phyloP scores from a whole-genome alignment of 2,797 vertebrate genomes.

The Valencia hispanica region DNA sequence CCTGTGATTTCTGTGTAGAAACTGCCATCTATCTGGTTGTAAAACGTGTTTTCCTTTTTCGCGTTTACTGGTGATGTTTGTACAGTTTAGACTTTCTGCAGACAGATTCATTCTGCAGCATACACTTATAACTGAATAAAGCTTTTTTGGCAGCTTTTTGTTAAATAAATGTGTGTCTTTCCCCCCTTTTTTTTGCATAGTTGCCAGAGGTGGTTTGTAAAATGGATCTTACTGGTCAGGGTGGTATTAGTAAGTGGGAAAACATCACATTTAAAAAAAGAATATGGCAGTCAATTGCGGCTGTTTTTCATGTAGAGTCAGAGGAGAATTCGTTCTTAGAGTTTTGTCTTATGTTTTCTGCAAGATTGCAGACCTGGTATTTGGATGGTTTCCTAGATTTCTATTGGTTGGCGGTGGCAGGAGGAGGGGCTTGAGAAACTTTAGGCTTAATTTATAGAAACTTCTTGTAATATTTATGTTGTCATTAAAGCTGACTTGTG shows the following conservation, averaged over 20 bases:
- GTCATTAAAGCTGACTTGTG: neutral
- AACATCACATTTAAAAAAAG: neutral
- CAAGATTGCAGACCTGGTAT: neutral
- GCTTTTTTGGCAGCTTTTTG: slow-evolving; percentile 82
- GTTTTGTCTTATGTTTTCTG: neutral
- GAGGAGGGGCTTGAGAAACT: neutral
- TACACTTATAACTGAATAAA: slow-evolving; percentile 77
- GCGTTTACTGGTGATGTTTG: slow-evolving; percentile 76
- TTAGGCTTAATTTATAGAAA: neutral
- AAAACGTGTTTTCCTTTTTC: slow-evolving; percentile 72
- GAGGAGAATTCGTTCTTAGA: neutral
- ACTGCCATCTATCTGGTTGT: slow-evolving; percentile 78
- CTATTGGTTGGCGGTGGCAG: neutral
- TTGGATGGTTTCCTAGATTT: neutral
- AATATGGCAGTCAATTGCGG: neutral
- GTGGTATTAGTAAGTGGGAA: neutral
- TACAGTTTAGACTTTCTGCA: slow-evolving; percentile 63
- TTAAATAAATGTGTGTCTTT: slow-evolving; percentile 50
- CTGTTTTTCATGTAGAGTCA: neutral
- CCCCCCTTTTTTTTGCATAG: no score
- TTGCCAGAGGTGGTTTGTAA: neutral
- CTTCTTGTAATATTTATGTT: neutral
- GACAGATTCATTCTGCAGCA: slow-evolving; percentile 56
- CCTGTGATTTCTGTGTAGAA: slow-evolving; percentile 67
- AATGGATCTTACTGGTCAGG: neutral